Evolutionary conservation across 2,797 vertebrate genomes (phyloP).

Genomic region (Mus minutoides): DNA sequence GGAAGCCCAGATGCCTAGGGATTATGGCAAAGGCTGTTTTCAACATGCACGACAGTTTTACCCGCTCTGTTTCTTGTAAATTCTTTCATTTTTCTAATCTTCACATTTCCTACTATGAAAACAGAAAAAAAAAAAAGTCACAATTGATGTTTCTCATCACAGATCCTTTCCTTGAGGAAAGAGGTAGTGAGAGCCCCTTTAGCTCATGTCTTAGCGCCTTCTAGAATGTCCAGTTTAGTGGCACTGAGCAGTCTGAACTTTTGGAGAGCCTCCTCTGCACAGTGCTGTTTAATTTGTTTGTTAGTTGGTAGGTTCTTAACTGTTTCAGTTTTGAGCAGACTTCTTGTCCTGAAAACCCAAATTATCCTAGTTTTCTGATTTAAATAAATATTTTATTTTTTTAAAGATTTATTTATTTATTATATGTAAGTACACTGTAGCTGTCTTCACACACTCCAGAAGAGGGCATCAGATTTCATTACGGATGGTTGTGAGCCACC

Average conservation of each 20-base stretch:
- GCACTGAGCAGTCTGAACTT: neutral
- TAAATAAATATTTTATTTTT: neutral
- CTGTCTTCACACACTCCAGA: too few relatives aligned
- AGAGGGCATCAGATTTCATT: too few relatives aligned
- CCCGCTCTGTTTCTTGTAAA: neutral
- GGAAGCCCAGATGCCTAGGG: neutral
- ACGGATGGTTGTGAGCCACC: too few relatives aligned
- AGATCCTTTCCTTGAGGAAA: neutral
- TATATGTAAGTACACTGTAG: too few relatives aligned
- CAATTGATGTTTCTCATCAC: neutral
- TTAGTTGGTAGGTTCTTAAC: neutral
- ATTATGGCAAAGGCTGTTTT: neutral
- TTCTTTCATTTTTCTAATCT: neutral
- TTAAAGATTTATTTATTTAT: too few relatives aligned
- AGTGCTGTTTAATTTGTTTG: neutral
- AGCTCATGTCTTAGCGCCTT: neutral
- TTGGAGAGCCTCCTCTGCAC: neutral
- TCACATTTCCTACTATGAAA: neutral
- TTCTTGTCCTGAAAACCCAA: conserved; percentile 12
- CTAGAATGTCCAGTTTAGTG: neutral
- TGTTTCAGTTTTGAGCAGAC: neutral
- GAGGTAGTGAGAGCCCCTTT: neutral
- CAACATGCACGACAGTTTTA: neutral
- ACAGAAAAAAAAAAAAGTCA: neutral
- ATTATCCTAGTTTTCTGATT: conserved; percentile 9